phyloP scores from a whole-genome alignment of 35 echinoderm and acorn worm species.

The Apostichopus californicus region DNA sequence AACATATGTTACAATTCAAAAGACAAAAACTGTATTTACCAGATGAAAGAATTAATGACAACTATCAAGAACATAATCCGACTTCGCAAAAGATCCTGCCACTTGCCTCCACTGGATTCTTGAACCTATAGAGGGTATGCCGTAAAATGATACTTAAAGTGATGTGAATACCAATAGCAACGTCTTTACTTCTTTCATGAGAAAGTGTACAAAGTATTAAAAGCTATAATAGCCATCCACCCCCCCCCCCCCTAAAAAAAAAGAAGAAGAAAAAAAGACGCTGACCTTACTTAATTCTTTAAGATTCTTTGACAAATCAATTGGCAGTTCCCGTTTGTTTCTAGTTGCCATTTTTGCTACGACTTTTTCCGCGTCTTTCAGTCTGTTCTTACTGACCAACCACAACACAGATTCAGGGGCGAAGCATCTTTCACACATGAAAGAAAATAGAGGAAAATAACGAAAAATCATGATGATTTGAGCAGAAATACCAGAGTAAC shows the following conservation, averaged over 20 bases:
- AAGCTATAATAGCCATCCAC: no score
- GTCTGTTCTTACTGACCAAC: not conserved
- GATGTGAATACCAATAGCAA: no score
- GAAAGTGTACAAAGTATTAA: no score
- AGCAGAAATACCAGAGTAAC: not conserved
- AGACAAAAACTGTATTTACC: no score
- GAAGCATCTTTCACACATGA: not conserved
- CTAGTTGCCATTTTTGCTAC: not conserved
- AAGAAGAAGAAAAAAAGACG: not conserved
- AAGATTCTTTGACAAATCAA: not conserved
- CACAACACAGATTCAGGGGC: not conserved
- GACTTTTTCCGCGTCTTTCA: not conserved
- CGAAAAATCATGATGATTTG: not conserved
- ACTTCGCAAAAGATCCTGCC: not conserved
- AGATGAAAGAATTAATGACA: no score
- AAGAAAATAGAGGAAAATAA: no score
- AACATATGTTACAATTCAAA: no score
- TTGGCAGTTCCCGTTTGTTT: not conserved
- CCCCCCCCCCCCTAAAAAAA: no score
- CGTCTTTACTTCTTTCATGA: no score
- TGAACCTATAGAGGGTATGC: no score
- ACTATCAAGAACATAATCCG: not conserved
- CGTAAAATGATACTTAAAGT: no score
- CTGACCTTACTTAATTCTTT: not conserved
- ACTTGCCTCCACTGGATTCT: not conserved